These are phyloP conservation scores for Brachirus orientalis DNA, from an alignment of 2,113 vertebrate species.

Conservation along the genomic window DNA sequence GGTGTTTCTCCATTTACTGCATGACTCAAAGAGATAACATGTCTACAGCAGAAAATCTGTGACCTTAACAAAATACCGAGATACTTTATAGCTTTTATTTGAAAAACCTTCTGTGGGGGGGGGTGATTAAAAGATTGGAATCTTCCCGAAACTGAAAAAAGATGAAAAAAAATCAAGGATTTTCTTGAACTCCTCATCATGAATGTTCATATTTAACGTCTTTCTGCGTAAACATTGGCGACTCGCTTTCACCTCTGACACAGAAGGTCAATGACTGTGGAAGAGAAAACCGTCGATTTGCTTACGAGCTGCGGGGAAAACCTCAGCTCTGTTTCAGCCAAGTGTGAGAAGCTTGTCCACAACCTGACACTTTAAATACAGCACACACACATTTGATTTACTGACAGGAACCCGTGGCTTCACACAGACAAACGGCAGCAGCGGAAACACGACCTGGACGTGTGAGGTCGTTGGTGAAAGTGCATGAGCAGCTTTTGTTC, in stretches of 20 bases:
- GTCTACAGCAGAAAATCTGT: slow-evolving; percentile 26
- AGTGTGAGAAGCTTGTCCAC: slow-evolving; percentile 27
- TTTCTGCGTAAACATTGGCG: slow-evolving; percentile 27
- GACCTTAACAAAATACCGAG: slow-evolving; percentile 54
- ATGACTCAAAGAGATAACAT: slow-evolving; percentile 37
- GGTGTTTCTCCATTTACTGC: too few relatives aligned
- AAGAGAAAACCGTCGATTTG: slow-evolving; percentile 48
- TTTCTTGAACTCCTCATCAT: slow-evolving; percentile 1
- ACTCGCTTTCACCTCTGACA: slow-evolving; percentile 36
- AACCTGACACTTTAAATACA: slow-evolving; percentile 24
- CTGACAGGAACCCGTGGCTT: slow-evolving; percentile 7
- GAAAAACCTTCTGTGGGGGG: slow-evolving; percentile 25
- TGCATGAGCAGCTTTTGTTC: too few relatives aligned
- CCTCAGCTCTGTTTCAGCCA: neutral
- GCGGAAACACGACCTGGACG: neutral
- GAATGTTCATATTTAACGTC: slow-evolving; percentile 24
- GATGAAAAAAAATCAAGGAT: slow-evolving; percentile 52
- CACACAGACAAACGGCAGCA: slow-evolving; percentile 2
- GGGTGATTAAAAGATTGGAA: slow-evolving; percentile 31
- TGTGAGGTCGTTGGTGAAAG: slow-evolving; percentile 24
- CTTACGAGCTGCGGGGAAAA: slow-evolving; percentile 18
- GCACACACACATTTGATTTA: slow-evolving; percentile 16
- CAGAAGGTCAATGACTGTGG: slow-evolving; percentile 31
- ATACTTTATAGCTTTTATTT: slow-evolving; percentile 42
- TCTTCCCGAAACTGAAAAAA: slow-evolving; percentile 62